These are phyloP conservation scores for Dasyornis broadbenti DNA, from an alignment of 2,113 vertebrate genomes.

Conservation along the genomic window DNA sequence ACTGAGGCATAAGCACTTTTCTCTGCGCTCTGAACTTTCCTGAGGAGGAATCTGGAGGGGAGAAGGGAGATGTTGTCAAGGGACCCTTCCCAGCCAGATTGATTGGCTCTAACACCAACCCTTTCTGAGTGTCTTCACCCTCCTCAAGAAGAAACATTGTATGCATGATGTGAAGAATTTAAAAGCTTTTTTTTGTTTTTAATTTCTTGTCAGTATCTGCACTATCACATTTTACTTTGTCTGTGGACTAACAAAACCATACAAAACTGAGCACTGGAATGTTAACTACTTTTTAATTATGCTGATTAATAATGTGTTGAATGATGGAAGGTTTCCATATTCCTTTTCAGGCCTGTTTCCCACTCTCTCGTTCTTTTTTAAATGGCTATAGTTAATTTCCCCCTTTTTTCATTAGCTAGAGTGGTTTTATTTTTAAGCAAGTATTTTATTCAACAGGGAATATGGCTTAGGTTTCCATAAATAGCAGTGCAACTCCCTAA, in stretches of 20 bases:
- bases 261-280: neutral
- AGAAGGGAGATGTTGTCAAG: neutral
- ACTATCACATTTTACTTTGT: neutral
- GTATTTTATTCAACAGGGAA: neutral
- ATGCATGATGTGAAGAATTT: neutral
- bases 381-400: neutral
- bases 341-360: neutral
- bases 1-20: neutral
- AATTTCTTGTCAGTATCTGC: neutral
- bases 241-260: neutral
- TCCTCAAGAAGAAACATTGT: neutral
- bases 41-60: neutral
- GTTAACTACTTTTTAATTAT: neutral
- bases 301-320: neutral
- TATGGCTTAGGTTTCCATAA: neutral
- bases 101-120: neutral
- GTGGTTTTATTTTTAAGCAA: neutral
- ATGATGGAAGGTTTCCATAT: neutral
- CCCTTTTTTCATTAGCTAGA: neutral
- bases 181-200: neutral
- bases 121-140: neutral
- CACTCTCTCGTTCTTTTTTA: neutral
- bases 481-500: neutral
- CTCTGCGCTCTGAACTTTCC: neutral
- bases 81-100: neutral